Base-by-base conservation (phyloP, 2,113 vertebrate genomes). In the Sylvia atricapilla region DNA sequence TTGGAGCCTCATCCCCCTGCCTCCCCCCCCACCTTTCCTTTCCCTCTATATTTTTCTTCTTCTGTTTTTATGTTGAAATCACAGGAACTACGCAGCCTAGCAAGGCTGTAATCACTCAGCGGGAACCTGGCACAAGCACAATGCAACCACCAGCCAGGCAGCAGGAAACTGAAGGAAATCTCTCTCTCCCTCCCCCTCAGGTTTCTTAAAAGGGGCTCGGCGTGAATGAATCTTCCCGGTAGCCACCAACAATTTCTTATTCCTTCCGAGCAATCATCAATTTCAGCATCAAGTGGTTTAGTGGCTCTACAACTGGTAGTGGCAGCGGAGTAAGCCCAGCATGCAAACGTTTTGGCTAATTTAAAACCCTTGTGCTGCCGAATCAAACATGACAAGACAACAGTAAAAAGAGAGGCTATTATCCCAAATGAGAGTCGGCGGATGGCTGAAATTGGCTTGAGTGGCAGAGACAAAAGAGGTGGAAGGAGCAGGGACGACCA, bases 331-430 rank as follows among this genome's bases (percentile, higher is more conserved):
- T 77, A 94, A 97, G 95, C 98, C 73, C 97, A 97, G 98, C 96
- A 89, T 94, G 97, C 92, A 95, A 95, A 97, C 84, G 8, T 94
- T 98, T 97, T 89, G 95, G 96, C 98, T 98, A 96, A 98, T 98
- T 98, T 98, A 98, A 98, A 98, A 97, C 93, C 97, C 96, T 98
- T 84, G 95, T 95, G 97, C 94, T 84, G 96, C 88, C 20, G 95
- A 98, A 98, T 98, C 97, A 97, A 98, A 98, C 95, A 95, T 97
- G 98, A 98, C 97, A 98, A 97, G 97, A 96, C 93, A 93, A 90
- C 81, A 94, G 96, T 95, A 96, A 96, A 97, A 97, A 95, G 96
- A 97, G 95, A 98, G 94, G 96, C 97, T 98, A 97, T 98, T 97
- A 98, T 97, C 93, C 96, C 94, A 96, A 97, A 97, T 93, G 97